phyloP scores from a whole-genome alignment of 30 jellyfish, hydroid and myxozoan genomes.

The Hydra vulgaris region DNA sequence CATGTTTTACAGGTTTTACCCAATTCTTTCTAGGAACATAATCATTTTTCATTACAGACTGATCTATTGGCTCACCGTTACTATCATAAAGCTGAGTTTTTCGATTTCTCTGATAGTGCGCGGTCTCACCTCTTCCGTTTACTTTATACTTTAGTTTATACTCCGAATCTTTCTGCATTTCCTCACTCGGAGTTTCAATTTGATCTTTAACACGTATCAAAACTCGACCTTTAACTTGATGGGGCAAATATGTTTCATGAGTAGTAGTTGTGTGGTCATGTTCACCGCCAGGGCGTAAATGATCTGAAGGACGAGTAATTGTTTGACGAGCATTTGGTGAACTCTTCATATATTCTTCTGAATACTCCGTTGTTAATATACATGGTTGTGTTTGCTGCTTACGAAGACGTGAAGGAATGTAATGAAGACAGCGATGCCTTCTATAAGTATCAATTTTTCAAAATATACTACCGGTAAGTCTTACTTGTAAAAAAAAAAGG shows the following conservation, averaged over 20 bases:
- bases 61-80: background rate
- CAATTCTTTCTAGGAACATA: background rate
- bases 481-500: no score
- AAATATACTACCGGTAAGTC: background rate
- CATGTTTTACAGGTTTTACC: background rate
- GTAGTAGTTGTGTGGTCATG: background rate
- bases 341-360: background rate
- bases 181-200: background rate
- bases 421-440: conserved; percentile 5
- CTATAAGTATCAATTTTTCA: background rate
- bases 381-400: background rate
- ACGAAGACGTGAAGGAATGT: background rate
- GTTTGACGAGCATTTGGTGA: background rate
- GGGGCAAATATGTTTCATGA: background rate
- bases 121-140: background rate
- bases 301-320: background rate
- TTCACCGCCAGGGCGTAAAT: background rate
- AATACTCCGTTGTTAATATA: background rate
- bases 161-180: conserved; percentile 6
- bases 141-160: background rate
- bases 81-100: background rate
- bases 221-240: background rate
- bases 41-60: background rate
- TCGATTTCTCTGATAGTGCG: background rate
- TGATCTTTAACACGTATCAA: background rate